Evolutionary conservation across 2,797 vertebrate genomes (phyloP).

Genomic region (Petrocephalus schoutedeni): DNA sequence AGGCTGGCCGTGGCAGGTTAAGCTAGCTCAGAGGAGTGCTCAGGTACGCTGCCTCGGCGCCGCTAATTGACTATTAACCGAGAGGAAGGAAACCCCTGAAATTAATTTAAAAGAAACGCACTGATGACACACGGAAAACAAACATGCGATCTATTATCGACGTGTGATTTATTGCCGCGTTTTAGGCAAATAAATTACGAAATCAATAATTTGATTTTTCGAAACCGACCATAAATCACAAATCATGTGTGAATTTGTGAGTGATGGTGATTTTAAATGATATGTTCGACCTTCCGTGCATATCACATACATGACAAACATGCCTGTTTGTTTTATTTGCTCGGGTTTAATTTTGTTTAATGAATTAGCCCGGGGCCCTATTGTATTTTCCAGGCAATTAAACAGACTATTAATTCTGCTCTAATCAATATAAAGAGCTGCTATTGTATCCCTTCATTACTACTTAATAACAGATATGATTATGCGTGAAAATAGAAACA

Average conservation of each 20-base stretch:
- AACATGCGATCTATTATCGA: not conserved
- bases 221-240: not conserved
- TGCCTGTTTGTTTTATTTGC: not conserved
- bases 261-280: not conserved
- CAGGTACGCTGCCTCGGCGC: not conserved
- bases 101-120: not conserved
- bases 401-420: slow-evolving; percentile 12
- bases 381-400: slow-evolving; percentile 10
- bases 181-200: not conserved
- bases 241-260: not conserved
- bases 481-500: not conserved
- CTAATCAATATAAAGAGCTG: slow-evolving; percentile 5
- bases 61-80: not conserved
- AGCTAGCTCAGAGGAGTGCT: not conserved
- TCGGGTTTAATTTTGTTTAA: not conserved
- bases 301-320: not conserved
- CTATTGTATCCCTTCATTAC: slow-evolving; percentile 10
- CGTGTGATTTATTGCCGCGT: not conserved
- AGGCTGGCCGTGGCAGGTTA: not conserved
- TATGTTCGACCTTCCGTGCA: not conserved
- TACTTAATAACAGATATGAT: slow-evolving; percentile 12
- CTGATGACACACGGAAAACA: not conserved
- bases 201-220: not conserved
- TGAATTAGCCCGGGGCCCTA: not conserved
- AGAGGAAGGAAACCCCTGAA: not conserved